Base-by-base conservation (phyloP, 1,140 invertebrate species). In the Eurytemora carolleeae region DNA sequence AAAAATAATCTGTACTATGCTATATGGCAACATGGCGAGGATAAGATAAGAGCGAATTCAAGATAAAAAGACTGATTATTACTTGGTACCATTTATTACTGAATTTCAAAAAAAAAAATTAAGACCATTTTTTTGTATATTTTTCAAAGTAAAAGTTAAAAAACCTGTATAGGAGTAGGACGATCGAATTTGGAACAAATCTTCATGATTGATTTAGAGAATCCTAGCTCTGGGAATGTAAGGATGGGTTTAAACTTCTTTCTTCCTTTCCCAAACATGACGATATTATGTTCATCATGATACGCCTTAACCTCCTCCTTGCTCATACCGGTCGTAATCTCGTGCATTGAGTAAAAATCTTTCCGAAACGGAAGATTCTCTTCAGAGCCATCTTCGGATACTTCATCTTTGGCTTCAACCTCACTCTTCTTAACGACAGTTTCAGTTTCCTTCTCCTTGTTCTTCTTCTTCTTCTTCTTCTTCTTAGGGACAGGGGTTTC, bases 41-140 rank as follows among this genome's bases (percentile, higher is more conserved):
- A n/a, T n/a, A n/a, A n/a, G n/a, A n/a, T n/a, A n/a, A n/a, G n/a
- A n/a, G n/a, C n/a, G n/a, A n/a, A n/a, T n/a, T n/a, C n/a, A n/a
- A n/a, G n/a, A n/a, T n/a, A n/a, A n/a, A n/a, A n/a, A n/a, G n/a
- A n/a, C n/a, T n/a, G n/a, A n/a, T n/a, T n/a, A n/a, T n/a, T n/a
- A n/a, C n/a, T n/a, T n/a, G n/a, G n/a, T n/a, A n/a, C n/a, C n/a
- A n/a, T n/a, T n/a, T n/a, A n/a, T n/a, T n/a, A n/a, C 86, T 75
- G 21, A 89, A 93, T 15, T 88, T 89, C 61, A 81, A 78, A 63
- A 80, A 79, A 74, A 87, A 94, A 1, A 44, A n/a, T 44, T 44
- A 44, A 44, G 7, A 44, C 31, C 31, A 44, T 44, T 7, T 44
- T 44, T 44, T 12, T 44, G n/a, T 12, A 44, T 44, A 44, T 44